Percentiles rank a stretch among this genome's conserved stretches.
Conservation (phyloP, 2,888 invertebrate species). For the Machimus rusticus region DNA sequence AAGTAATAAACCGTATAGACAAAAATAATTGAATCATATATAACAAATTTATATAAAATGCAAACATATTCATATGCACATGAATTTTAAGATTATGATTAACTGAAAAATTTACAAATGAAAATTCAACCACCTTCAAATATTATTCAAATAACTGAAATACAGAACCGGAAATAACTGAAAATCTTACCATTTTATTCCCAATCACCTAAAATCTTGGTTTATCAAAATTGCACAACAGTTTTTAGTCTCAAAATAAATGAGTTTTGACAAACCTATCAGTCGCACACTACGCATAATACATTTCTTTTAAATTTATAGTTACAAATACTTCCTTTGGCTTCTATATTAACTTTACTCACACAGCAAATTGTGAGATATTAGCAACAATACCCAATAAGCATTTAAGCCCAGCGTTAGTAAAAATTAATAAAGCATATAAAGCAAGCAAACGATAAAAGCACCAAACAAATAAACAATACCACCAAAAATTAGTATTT, state of each 20-base stretch:
- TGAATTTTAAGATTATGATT: no score
- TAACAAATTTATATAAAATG: no score
- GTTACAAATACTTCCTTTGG: conserved; percentile 38
- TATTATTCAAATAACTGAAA: not conserved
- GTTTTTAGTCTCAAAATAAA: not conserved
- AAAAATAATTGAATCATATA: no score
- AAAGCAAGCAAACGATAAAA: conserved; percentile 5
- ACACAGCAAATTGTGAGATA: not conserved
- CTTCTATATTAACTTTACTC: not conserved
- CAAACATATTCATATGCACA: no score
- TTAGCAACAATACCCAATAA: not conserved
- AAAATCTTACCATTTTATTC: not conserved
- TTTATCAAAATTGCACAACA: not conserved
- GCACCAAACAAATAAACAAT: not conserved
- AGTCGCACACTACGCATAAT: not conserved
- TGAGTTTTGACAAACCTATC: not conserved
- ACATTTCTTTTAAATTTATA: not conserved
- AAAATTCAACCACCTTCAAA: no score
- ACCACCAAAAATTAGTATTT: not conserved
- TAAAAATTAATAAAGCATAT: not conserved
- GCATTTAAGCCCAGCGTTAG: not conserved
- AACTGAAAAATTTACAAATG: not conserved
- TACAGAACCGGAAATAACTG: not conserved
- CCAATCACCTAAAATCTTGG: not conserved
- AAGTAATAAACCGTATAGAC: no score